phyloP scores from a whole-genome alignment of 2,888 invertebrate genomes.

The Caenorhabditis afra region DNA sequence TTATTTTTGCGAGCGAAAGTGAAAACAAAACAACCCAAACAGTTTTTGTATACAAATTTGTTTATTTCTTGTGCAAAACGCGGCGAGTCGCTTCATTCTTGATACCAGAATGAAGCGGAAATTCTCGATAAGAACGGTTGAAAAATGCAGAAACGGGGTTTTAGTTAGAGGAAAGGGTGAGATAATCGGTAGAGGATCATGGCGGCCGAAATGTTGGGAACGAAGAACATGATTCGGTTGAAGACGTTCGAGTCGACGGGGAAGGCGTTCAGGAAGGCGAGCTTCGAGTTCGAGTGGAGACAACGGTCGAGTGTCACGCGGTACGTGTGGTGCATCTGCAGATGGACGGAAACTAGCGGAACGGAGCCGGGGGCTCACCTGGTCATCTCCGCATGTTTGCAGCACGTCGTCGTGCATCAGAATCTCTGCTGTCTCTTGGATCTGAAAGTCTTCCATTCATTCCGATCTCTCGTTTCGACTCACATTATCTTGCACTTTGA shows the following conservation, averaged over 20 bases:
- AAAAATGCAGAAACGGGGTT: slow-evolving; percentile 1
- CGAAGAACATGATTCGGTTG: slow-evolving; percentile 49
- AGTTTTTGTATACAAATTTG: neutral
- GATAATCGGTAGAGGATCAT: slow-evolving; percentile 57
- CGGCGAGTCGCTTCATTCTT: slow-evolving; percentile 20
- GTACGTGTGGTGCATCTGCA: slow-evolving; percentile 57
- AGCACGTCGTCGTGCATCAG: slow-evolving; percentile 61
- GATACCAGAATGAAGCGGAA: slow-evolving; percentile 24
- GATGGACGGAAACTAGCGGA: neutral
- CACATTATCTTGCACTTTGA: slow-evolving; percentile 50
- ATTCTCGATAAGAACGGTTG: neutral
- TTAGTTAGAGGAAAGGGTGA: slow-evolving; percentile 49
- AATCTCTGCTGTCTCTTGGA: slow-evolving; percentile 55
- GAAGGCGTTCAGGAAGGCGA: slow-evolving; percentile 45
- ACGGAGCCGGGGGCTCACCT: slow-evolving; percentile 16
- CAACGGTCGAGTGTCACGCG: slow-evolving; percentile 57
- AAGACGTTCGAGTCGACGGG: slow-evolving; percentile 46
- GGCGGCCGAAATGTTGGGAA: slow-evolving; percentile 50
- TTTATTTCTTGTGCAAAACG: slow-evolving; percentile 26
- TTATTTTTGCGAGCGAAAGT: slow-evolving; percentile 8
- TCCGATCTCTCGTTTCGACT: no score
- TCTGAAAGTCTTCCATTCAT: slow-evolving; percentile 30
- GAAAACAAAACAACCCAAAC: slow-evolving; percentile 2
- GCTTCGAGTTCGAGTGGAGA: slow-evolving; percentile 41
- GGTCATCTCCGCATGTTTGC: slow-evolving; percentile 56